Evolutionary conservation across 2,888 invertebrate species (phyloP).

Genomic region (Malthinus seriepunctatus): DNA sequence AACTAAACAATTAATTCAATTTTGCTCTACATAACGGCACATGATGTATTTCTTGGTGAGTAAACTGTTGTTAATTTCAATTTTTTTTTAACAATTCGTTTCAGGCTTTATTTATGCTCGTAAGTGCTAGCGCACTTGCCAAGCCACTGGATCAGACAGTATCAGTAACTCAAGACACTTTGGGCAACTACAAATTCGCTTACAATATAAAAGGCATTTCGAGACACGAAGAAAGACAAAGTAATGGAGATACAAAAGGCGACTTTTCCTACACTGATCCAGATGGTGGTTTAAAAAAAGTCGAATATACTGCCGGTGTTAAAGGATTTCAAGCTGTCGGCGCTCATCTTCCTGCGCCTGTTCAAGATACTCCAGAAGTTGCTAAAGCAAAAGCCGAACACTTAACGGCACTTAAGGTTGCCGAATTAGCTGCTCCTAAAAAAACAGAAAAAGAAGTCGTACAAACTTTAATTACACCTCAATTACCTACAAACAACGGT

Average conservation of each 20-base stretch:
- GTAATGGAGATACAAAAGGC: constrained; percentile 33
- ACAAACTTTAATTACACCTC: no score
- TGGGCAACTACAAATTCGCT: constrained; percentile 35
- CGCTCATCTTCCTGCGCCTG: constrained; percentile 33
- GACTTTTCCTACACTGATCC: constrained; percentile 34
- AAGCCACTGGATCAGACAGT: neutral
- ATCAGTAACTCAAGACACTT: constrained; percentile 32
- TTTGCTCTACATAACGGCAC: no score
- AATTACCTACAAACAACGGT: no score
- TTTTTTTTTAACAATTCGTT: no score
- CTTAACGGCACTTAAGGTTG: constrained; percentile 18
- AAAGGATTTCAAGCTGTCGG: constrained; percentile 33
- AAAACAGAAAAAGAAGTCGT: no score
- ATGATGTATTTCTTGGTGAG: no score
- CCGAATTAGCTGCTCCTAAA: constrained; percentile 16
- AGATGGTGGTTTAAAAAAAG: constrained; percentile 29
- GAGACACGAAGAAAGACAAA: constrained; percentile 32
- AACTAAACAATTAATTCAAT: no score
- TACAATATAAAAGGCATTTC: constrained; percentile 30
- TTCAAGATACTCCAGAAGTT: constrained; percentile 40
- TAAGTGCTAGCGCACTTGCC: no score
- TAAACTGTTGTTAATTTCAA: no score
- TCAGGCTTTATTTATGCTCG: no score
- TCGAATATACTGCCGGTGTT: constrained; percentile 29
- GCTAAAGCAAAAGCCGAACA: constrained; percentile 34